Base-by-base conservation (phyloP, 2,888 invertebrate genomes). In the Mantis religiosa region DNA sequence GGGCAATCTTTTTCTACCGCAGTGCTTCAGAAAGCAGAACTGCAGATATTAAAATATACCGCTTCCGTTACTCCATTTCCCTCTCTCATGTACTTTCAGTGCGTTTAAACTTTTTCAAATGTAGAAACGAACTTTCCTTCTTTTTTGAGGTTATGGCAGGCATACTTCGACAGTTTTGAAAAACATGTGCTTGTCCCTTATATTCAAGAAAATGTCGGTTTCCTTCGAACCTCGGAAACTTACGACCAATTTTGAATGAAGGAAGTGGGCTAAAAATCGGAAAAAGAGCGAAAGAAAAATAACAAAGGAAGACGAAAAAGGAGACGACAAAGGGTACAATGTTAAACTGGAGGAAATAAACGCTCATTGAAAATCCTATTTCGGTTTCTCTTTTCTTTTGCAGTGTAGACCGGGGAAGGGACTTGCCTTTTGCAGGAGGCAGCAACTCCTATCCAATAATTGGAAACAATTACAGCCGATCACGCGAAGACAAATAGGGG, bases 361-460 rank as follows among this genome's bases (percentile, higher is more conserved):
- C 47, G 83, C 34, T 41, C 87, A 85, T 87, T 89, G 30, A 83
- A 83, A 86, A 87, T 54, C 81, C 88, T 87, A 87, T 89, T 89
- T 89, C 83, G 30, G 41, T 12, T 82, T 47, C 27, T 71, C 54
- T 71, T 71, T 71, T 71, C 54, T 71, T 71, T 25, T 71, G 54
- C 54, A 71, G 54, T 3, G 25, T 15, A 15, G 25, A 71, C 25
- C 4, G 54, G 54, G 54, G 25, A 71, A 25, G 54, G 54, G 25
- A 15, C 25, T 71, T 7, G 20, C 54, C 25, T 71, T 71, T 71
- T 41, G 15, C 34, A 28, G 30, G 28, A 25, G 25, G 27, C 85
- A 54, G 47, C 15, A n/a, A 27, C n/a, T 85, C 27, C 27, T 28
- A 82, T 30, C 83, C 83, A 83, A 87, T 89, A 85, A 89, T 89